A percentile compares a stretch with the other conserved stretches of the same genome.
phyloP scores from a whole-genome alignment of 2,113 vertebrate species.

The Gnathonemus longibarbis region DNA sequence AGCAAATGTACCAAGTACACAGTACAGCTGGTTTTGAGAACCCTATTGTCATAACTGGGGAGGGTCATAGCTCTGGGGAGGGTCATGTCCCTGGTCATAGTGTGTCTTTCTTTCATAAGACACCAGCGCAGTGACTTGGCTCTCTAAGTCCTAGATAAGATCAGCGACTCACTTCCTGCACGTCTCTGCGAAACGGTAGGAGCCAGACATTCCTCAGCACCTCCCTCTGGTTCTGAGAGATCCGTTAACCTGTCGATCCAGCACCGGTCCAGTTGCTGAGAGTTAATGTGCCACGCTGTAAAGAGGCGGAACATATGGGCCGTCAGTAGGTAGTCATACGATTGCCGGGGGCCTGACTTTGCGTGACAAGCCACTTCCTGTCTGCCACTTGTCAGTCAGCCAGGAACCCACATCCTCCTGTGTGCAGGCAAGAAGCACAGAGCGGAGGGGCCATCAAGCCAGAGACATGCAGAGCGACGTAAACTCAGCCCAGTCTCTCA shows the following conservation, averaged over 20 bases:
- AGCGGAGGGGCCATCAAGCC: neutral
- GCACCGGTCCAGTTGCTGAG: neutral
- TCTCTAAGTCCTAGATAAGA: neutral
- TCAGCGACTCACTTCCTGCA: neutral
- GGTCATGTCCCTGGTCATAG: neutral
- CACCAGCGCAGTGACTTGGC: no score
- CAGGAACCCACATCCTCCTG: constrained; percentile 16
- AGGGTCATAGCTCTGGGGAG: neutral
- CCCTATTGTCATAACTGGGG: neutral
- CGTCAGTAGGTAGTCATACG: neutral
- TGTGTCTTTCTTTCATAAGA: neutral
- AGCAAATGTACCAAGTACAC: neutral
- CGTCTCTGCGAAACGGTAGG: neutral
- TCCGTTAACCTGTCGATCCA: neutral
- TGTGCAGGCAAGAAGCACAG: neutral
- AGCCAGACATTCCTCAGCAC: neutral
- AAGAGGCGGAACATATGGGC: neutral
- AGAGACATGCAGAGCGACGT: neutral
- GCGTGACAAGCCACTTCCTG: constrained; percentile 5
- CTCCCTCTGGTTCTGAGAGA: neutral
- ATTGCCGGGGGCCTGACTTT: neutral
- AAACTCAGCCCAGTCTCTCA: neutral
- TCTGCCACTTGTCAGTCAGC: constrained; percentile 13
- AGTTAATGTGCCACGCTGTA: neutral
- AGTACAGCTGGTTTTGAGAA: neutral